Percentiles rank a stretch among this genome's conserved stretches.
Evolutionary conservation across 2,888 invertebrate species (phyloP).

Genomic region (Tipula vernalis): DNA sequence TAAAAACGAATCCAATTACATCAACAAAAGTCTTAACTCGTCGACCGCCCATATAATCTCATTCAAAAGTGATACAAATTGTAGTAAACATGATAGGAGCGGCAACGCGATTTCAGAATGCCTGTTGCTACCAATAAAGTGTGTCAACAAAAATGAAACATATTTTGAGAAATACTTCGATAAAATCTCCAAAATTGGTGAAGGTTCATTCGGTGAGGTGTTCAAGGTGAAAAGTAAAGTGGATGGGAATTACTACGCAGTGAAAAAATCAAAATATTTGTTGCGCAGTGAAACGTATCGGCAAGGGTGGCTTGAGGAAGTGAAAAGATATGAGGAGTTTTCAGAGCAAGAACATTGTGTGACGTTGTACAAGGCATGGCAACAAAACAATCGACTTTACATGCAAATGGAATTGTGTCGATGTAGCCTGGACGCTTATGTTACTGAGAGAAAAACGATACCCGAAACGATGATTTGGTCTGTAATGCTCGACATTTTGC

Average conservation of each 20-base stretch:
- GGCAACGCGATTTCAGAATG: not conserved
- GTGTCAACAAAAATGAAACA: constrained; percentile 29
- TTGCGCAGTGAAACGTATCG: constrained; percentile 46
- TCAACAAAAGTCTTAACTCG: not conserved
- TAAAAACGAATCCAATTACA: not conserved
- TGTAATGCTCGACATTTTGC: constrained; percentile 47
- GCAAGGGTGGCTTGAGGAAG: constrained; percentile 46
- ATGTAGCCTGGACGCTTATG: constrained; percentile 45
- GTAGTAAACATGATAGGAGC: not conserved
- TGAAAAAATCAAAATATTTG: constrained; percentile 51
- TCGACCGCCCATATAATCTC: not conserved
- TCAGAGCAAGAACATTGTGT: constrained; percentile 55
- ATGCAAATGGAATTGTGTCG: constrained; percentile 60
- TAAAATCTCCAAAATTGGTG: constrained; percentile 48
- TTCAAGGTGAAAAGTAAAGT: constrained; percentile 51
- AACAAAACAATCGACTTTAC: constrained; percentile 51
- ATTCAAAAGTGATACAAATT: not conserved
- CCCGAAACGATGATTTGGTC: constrained; percentile 51
- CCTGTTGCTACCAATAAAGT: constrained; percentile 26
- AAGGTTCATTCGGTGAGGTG: constrained; percentile 65
- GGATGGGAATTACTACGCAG: constrained; percentile 53
- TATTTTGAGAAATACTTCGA: constrained; percentile 58
- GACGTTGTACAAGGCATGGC: constrained; percentile 56
- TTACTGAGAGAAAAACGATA: constrained; percentile 42
- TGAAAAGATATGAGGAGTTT: constrained; percentile 53